Percentiles rank a stretch among this genome's conserved stretches.
phyloP scores from a whole-genome alignment of 2,888 invertebrate species.

The Drosophila barbarae region DNA sequence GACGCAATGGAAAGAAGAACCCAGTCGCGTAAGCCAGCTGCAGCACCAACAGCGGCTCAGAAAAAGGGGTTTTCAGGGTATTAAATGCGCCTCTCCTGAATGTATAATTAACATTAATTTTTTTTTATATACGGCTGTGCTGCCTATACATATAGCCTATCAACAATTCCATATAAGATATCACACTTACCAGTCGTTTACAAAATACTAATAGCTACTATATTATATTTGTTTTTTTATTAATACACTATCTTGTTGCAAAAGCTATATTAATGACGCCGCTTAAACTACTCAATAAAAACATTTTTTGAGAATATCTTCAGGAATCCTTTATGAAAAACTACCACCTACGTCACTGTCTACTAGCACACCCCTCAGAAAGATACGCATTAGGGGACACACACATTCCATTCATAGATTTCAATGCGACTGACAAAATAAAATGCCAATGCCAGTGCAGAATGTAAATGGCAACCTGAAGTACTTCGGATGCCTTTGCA shows the following conservation, averaged over 20 bases:
- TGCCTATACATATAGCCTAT: neutral
- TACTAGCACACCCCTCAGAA: neutral
- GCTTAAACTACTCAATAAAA: neutral
- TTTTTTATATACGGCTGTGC: neutral
- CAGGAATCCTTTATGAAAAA: neutral
- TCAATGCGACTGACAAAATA: constrained; percentile 43
- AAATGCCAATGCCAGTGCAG: constrained; percentile 47
- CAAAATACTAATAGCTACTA: neutral
- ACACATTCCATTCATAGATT: constrained; percentile 35
- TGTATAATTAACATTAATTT: neutral
- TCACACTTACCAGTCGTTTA: neutral
- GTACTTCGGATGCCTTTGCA: constrained; percentile 31
- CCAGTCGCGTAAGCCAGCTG: constrained; percentile 55
- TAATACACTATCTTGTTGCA: neutral
- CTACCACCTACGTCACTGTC: neutral
- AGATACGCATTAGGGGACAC: constrained; percentile 16
- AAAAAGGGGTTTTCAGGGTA: neutral
- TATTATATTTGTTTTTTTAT: neutral
- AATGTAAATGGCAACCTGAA: constrained; percentile 38
- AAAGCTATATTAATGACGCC: too few species aligned
- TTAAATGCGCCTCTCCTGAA: neutral
- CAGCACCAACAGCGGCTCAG: constrained; percentile 30
- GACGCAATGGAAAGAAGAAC: constrained; percentile 45
- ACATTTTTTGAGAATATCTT: neutral
- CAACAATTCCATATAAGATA: neutral